Evolutionary conservation across 2,797 vertebrate species (phyloP).

Genomic region (Ispidina lecontei): DNA sequence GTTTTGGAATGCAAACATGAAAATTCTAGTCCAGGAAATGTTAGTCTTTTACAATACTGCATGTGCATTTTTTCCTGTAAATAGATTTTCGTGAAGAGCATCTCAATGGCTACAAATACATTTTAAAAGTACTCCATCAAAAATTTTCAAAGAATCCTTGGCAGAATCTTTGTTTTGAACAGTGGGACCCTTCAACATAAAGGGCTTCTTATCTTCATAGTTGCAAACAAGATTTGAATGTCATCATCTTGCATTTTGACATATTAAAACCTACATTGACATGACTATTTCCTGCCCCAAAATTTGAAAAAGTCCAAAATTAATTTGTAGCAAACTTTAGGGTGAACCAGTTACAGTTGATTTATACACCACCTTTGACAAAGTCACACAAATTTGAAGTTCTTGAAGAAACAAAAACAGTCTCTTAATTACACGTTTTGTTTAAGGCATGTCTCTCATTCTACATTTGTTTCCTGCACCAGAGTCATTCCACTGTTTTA

Average conservation of each 20-base stretch:
- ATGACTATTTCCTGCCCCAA: not conserved
- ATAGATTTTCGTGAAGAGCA: not conserved
- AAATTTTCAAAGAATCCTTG: not conserved
- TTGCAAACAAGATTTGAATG: not conserved
- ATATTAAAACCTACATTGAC: not conserved
- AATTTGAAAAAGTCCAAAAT: not conserved
- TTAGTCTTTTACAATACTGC: not conserved
- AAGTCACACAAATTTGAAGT: not conserved
- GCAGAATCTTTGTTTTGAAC: not conserved
- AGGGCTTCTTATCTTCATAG: not conserved
- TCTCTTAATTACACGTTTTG: not conserved
- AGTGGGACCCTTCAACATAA: not conserved
- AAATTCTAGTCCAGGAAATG: not conserved
- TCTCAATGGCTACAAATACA: not conserved
- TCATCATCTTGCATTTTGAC: not conserved
- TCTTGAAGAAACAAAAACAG: not conserved
- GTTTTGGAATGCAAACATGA: not conserved
- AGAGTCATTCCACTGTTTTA: not conserved
- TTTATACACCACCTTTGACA: not conserved
- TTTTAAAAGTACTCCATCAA: not conserved
- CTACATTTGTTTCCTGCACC: not conserved
- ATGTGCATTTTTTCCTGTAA: not conserved
- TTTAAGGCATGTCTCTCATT: constrained; percentile 21
- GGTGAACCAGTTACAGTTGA: not conserved
- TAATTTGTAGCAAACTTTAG: not conserved